Evolutionary conservation across 2,797 vertebrate genomes (phyloP).

Genomic region (Tachyglossus aculeatus): DNA sequence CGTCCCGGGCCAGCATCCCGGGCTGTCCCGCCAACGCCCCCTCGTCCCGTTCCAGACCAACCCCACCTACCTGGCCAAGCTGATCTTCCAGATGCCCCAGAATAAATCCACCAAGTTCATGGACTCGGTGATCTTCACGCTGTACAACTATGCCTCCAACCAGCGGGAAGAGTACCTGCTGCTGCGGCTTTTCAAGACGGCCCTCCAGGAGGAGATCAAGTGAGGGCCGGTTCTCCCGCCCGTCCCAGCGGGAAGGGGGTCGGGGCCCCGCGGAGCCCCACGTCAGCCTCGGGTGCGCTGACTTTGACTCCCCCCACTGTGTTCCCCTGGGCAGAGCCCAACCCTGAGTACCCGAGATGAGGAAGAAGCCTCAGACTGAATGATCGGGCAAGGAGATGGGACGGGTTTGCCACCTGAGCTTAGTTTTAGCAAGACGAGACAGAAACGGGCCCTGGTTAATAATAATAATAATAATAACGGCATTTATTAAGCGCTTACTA

Average conservation of each 20-base stretch:
- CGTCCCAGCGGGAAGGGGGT: fast-evolving
- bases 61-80: slow-evolving; percentile 95
- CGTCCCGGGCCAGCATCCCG: too few relatives aligned
- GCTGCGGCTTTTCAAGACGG: slow-evolving; percentile 94
- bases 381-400: too few relatives aligned
- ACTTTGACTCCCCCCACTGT: neutral
- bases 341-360: too few relatives aligned
- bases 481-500: too few relatives aligned
- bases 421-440: too few relatives aligned
- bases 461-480: too few relatives aligned
- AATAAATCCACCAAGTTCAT: slow-evolving; percentile 99
- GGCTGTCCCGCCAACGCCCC: neutral
- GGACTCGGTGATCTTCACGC: slow-evolving; percentile 97
- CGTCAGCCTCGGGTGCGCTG: fast-evolving
- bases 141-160: slow-evolving; percentile 98
- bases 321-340: too few relatives aligned
- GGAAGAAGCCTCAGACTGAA: too few relatives aligned
- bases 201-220: slow-evolving; percentile 98
- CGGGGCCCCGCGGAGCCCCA: neutral
- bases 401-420: too few relatives aligned
- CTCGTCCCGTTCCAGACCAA: slow-evolving; percentile 79
- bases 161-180: slow-evolving; percentile 96
- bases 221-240: slow-evolving; percentile 57
- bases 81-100: slow-evolving; percentile 99
- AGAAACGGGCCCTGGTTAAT: too few relatives aligned